These are phyloP conservation scores for Apodemia duryi DNA, from an alignment of 2,888 invertebrate species.

Conservation along the genomic window DNA sequence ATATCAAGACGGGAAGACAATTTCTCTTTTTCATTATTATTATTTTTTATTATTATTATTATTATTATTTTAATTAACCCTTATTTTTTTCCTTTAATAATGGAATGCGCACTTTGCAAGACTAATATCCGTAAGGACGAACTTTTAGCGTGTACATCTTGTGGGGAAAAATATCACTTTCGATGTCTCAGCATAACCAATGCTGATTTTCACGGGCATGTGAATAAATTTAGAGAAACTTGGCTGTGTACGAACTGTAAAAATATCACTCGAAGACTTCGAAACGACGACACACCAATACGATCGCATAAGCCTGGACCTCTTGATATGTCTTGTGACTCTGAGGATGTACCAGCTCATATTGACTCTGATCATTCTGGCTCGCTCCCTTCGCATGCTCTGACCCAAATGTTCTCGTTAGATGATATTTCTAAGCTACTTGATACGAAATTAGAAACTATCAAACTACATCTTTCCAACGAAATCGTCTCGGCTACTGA, in stretches of 20 bases:
- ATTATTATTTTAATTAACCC: background rate
- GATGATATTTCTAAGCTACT: constrained; percentile 1
- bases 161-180: constrained; percentile 5
- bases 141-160: background rate
- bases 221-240: background rate
- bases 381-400: background rate
- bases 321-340: constrained; percentile 1
- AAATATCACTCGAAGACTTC: background rate
- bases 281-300: background rate
- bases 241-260: constrained; percentile 1
- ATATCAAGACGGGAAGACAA: too few species aligned
- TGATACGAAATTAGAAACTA: background rate
- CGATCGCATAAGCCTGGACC: background rate
- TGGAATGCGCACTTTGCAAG: background rate
- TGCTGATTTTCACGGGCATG: background rate
- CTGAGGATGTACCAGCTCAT: background rate
- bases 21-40: too few species aligned
- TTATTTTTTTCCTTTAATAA: background rate
- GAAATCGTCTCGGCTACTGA: background rate
- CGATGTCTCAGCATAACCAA: background rate
- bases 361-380: background rate
- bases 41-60: background rate
- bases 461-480: background rate
- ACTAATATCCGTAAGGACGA: background rate
- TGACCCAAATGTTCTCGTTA: background rate